Conservation (phyloP, 2,113 vertebrate species). For the Morone saxatilis region DNA sequence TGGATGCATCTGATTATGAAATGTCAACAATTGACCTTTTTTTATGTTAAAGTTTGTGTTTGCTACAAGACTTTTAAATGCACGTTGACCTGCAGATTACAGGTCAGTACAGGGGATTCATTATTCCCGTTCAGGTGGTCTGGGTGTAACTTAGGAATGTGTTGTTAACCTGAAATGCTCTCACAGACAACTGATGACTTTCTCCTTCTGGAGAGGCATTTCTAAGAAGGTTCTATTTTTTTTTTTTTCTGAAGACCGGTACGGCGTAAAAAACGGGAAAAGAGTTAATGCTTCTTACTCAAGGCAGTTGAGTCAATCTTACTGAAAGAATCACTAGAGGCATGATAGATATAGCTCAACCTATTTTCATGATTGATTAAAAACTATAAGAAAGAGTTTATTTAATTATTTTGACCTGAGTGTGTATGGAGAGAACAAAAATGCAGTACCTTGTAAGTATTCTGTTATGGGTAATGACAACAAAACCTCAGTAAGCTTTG, state of each 20-base stretch:
- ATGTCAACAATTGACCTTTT: constrained; percentile 54
- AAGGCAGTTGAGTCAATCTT: constrained; percentile 65
- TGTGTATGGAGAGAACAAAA: constrained; percentile 46
- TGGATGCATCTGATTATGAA: constrained; percentile 52
- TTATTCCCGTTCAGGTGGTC: constrained; percentile 39
- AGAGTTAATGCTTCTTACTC: constrained; percentile 59
- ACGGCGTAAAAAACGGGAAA: constrained; percentile 43
- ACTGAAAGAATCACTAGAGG: constrained; percentile 31
- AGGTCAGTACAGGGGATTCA: constrained; percentile 27
- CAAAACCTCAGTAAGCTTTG: constrained; percentile 75
- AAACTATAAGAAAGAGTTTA: constrained; percentile 22
- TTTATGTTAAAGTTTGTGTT: constrained; percentile 42
- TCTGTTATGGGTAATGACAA: constrained; percentile 70
- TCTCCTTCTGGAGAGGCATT: constrained; percentile 31
- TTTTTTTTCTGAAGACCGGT: constrained; percentile 46
- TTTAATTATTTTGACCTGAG: constrained; percentile 29
- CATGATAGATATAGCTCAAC: constrained; percentile 21
- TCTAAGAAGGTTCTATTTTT: constrained; percentile 27
- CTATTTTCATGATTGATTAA: constrained; percentile 45
- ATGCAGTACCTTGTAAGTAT: constrained; percentile 75
- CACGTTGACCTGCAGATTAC: constrained; percentile 29
- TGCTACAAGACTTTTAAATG: constrained; percentile 42
- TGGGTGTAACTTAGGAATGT: constrained; percentile 36
- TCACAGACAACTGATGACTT: constrained; percentile 32
- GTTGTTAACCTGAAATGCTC: constrained; percentile 35